These are phyloP conservation scores for Drosophila burlai DNA, from an alignment of 1,140 invertebrate species.

Conservation along the genomic window DNA sequence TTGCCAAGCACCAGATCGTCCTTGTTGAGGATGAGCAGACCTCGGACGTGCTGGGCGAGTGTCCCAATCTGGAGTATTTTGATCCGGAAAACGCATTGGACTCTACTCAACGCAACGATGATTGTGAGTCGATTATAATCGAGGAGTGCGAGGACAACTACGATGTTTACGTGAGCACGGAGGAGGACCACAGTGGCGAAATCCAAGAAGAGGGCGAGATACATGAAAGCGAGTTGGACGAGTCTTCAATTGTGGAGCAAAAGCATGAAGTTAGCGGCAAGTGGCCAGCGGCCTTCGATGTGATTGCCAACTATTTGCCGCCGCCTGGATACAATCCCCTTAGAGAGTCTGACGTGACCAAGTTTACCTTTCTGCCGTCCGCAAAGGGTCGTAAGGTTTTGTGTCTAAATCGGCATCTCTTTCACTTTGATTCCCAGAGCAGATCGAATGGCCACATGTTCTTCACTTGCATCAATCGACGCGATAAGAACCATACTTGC, in stretches of 20 bases:
- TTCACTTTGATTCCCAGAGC: slow-evolving; percentile 72
- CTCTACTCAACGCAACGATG: slow-evolving; percentile 38
- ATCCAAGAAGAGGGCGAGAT: slow-evolving; percentile 8
- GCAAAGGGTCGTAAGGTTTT: slow-evolving; percentile 76
- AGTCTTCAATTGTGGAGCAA: slow-evolving; percentile 1
- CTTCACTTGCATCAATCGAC: slow-evolving; percentile 73
- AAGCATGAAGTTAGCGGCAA: slow-evolving; percentile 6
- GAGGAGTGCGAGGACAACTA: slow-evolving; percentile 71
- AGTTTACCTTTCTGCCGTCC: slow-evolving; percentile 76
- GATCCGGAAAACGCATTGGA: slow-evolving; percentile 47
- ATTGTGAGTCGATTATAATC: slow-evolving; percentile 68
- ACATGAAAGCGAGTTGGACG: slow-evolving; percentile 5
- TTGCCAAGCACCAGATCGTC: slow-evolving; percentile 73
- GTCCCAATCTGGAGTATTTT: slow-evolving; percentile 68
- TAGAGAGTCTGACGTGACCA: slow-evolving; percentile 61
- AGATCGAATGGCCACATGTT: slow-evolving; percentile 72
- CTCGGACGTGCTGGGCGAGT: slow-evolving; percentile 60
- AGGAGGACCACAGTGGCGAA: slow-evolving; percentile 9
- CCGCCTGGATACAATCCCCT: slow-evolving; percentile 50
- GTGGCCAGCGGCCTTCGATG: slow-evolving; percentile 60
- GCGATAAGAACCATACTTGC: slow-evolving; percentile 64
- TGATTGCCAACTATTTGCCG: slow-evolving; percentile 55
- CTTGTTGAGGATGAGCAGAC: slow-evolving; percentile 71
- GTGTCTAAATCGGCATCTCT: slow-evolving; percentile 66
- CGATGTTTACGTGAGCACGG: slow-evolving; percentile 40